Conservation (phyloP, 2,113 vertebrate genomes). For the Oryzias celebensis region DNA sequence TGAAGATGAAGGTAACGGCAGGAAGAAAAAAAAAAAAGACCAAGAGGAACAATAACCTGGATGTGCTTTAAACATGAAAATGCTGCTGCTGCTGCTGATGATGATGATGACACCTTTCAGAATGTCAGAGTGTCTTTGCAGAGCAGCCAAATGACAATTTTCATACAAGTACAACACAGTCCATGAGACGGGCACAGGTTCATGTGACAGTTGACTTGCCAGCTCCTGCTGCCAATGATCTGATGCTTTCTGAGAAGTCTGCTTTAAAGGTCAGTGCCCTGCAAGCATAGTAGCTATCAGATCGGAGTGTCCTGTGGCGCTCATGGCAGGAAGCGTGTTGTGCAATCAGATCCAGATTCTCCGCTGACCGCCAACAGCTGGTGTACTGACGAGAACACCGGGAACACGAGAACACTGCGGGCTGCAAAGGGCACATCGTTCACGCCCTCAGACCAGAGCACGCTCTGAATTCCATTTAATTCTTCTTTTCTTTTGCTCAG, state of each 20-base stretch:
- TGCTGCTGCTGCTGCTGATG: no score
- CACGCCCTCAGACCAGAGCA: no score
- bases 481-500: no score
- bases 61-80: no score
- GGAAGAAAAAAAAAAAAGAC: no score
- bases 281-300: conserved; percentile 29
- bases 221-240: conserved; percentile 4
- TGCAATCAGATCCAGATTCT: conserved; percentile 41
- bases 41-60: no score
- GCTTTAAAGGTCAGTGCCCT: conserved; percentile 57
- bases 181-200: not conserved
- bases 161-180: no score
- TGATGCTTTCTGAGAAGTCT: conserved; percentile 19
- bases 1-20: no score
- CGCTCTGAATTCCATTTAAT: no score
- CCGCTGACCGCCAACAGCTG: conserved; percentile 35
- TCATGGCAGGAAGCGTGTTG: conserved; percentile 22
- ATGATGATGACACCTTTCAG: no score
- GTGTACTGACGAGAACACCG: not conserved
- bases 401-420: not conserved
- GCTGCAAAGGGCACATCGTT: conserved; percentile 4
- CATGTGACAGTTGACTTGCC: not conserved
- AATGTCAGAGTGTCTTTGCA: no score
- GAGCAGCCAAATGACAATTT: no score
- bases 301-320: conserved; percentile 51